Evolutionary conservation across 2,888 invertebrate genomes (phyloP), one percentile per base, ranked within the genome.

Genomic region (Scrobipalpa atriplicella): DNA sequence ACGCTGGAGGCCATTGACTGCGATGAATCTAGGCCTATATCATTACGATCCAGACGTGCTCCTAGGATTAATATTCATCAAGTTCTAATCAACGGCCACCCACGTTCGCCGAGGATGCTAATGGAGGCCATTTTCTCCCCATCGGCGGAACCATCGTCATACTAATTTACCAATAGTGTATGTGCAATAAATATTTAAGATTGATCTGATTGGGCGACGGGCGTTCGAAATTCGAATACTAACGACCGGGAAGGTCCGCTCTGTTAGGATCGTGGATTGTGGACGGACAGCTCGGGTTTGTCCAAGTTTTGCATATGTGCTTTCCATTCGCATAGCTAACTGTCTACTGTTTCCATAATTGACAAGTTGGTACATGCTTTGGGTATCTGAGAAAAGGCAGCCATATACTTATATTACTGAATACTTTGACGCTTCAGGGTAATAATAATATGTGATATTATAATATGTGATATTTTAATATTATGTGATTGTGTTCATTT

Each of bases 141-240:
- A 92, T 90, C 91, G 81, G 86, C 76, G 85, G 77, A 81, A 77
- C 84, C 86, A 91, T 90, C 87, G 80, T 89, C 86, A 92, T 92
- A 91, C 92, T 90, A 92, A 92, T 92, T 91, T 85, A 84, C 73
- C 86, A 86, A 85, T 84, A 79, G 82, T 82, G 85, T 85, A 83
- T 91, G 89, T 84, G 89, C 89, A 92, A 92, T 92, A 92, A 92
- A 92, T 92, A 92, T 92, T 92, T 91, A 89, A 90, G 89, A 90
- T 90, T 89, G 89, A 91, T 91, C 91, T 86, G 92, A 92, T 92
- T 87, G 85, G 82, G 75, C 78, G 78, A 75, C 75, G 73, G 21
- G 1, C 13, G 81, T 84, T 85, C 79, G 86, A 56, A 56, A 21
- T 85, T 89, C 82, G 92, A 90, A 90, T 92, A 90, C 90, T 88